These are phyloP conservation scores for Pogonocherus hispidulus DNA, from an alignment of 2,888 invertebrate species.

Conservation along the genomic window DNA sequence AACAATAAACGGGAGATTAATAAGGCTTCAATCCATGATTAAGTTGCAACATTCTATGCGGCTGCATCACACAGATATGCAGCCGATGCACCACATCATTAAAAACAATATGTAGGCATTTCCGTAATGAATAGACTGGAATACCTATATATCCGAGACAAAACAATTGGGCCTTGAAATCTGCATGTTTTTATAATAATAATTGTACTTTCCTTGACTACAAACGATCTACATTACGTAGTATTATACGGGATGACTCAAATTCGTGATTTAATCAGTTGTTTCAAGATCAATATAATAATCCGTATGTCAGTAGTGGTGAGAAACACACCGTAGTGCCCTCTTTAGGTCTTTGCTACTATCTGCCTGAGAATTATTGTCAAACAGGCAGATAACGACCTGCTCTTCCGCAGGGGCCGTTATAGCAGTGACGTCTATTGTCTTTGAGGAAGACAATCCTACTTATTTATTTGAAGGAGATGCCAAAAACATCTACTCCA, in stretches of 20 bases:
- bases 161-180: slow-evolving; percentile 22
- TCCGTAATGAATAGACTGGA: slow-evolving; percentile 11
- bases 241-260: neutral
- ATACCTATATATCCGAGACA: slow-evolving; percentile 4
- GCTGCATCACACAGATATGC: neutral
- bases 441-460: too few species aligned
- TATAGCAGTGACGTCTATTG: too few species aligned
- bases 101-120: neutral
- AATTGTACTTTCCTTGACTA: neutral
- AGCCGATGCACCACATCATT: neutral
- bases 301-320: too few species aligned
- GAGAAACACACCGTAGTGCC: too few species aligned
- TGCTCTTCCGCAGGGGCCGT: too few species aligned
- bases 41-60: neutral
- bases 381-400: too few species aligned
- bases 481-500: too few species aligned
- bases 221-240: neutral
- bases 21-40: neutral
- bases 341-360: too few species aligned
- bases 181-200: neutral
- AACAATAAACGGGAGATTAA: neutral
- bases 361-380: too few species aligned
- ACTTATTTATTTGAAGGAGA: too few species aligned
- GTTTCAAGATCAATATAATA: too few species aligned
- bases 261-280: too few species aligned